Evolutionary conservation across 2,888 invertebrate genomes (phyloP), one percentile per base, ranked within the genome.

Genomic region (Muscina levida): DNA sequence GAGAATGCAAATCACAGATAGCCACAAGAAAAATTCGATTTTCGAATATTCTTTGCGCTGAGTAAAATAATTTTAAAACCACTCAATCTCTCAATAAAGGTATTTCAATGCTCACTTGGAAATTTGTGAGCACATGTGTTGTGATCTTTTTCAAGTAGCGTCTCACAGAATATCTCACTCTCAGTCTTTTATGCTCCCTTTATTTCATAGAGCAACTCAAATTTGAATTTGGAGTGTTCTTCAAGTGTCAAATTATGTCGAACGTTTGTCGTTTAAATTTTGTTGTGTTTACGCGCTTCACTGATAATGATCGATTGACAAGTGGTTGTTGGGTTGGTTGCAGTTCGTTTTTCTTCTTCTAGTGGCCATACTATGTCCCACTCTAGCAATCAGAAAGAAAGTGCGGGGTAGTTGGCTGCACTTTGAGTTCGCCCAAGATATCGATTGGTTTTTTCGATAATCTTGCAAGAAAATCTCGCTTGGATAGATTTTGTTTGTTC

Each of bases 1-100:
- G 72, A 81, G 81, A 81, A 68, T 78, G 71, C 53, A 59, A 57
- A 68, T 72, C 65, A 70, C 74, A 15, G 37, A 24, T 59, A 51
- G 6, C 24, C 15, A 19, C 15, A 17, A 1, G 13, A 22, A 62
- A 39, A 24, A 11, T 57, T 73, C 73, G 67, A 77, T 67, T 42
- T 81, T 77, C 67, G 81, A 77, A 77, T 67, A 44, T 72, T 31
- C 31, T 5, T 31, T 31, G 31, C 31, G 8, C 4, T 24, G 62
- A 62, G 56, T 62, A 42, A n/a, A n/a, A n/a, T n/a, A n/a, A n/a
- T n/a, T n/a, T n/a, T n/a, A n/a, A n/a, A n/a, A n/a, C n/a, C n/a
- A n/a, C n/a, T n/a, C n/a, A n/a, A n/a, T n/a, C n/a, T 31, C 31
- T 31, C 31, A 3, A 31, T 31, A 31, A 31, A 31, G 31, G 31